phyloP scores from a whole-genome alignment of 2,888 invertebrate species.

The Hermaeophaga mercurialis region DNA sequence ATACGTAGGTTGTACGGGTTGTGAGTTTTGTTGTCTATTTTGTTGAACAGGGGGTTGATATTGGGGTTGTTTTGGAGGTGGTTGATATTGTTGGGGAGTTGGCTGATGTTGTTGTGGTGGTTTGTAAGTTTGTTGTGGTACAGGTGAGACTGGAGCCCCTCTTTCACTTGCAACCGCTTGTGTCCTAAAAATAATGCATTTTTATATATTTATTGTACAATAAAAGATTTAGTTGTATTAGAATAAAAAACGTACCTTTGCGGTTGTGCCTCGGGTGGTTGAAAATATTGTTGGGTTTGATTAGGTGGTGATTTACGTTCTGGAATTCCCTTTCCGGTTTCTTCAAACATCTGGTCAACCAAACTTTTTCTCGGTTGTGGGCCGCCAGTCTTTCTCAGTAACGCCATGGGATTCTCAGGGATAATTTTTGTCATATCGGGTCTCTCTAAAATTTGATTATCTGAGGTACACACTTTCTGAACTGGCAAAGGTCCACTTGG shows the following conservation, averaged over 20 bases:
- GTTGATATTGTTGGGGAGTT: conserved; percentile 27
- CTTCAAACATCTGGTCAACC: conserved; percentile 47
- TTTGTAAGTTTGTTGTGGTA: conserved; percentile 37
- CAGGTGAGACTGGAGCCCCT: conserved; percentile 40
- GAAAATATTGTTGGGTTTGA: conserved; percentile 28
- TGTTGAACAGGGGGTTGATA: conserved; percentile 24
- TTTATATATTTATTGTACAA: no score
- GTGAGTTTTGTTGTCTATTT: conserved; percentile 28
- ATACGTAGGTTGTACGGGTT: conserved; percentile 29
- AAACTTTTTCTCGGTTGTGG: conserved; percentile 56
- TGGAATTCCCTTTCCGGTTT: conserved; percentile 31
- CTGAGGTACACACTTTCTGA: conserved; percentile 58
- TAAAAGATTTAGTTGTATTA: no score
- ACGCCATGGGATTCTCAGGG: conserved; percentile 73
- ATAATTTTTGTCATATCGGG: conserved; percentile 73
- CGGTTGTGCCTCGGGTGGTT: conserved; percentile 3
- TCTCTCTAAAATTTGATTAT: conserved; percentile 61
- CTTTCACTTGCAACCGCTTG: conserved; percentile 55
- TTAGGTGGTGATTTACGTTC: conserved; percentile 23
- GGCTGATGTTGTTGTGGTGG: conserved; percentile 29
- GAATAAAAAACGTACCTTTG: no score
- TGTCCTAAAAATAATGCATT: conserved; percentile 22
- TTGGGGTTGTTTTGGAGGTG: conserved; percentile 24
- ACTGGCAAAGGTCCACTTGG: conserved; percentile 64
- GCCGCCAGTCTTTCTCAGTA: conserved; percentile 71